These are phyloP conservation scores for Cassiopea xamachana DNA, from an alignment of 30 jellyfish, hydroid and myxozoan species.

Conservation along the genomic window DNA sequence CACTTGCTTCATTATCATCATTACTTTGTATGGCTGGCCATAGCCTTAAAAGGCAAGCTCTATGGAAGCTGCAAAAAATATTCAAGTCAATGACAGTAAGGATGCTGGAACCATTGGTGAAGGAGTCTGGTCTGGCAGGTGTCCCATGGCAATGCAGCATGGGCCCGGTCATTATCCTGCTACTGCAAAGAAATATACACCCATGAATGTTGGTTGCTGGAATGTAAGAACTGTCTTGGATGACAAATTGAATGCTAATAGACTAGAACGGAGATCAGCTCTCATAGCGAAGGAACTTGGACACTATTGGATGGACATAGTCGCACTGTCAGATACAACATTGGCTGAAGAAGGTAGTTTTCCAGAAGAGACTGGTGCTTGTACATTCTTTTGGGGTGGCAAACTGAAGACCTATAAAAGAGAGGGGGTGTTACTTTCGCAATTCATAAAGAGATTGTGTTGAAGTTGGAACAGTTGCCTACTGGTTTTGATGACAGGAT, in stretches of 20 bases:
- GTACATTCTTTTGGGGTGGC: slow-evolving; percentile 50
- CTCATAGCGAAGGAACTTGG: slow-evolving; percentile 32
- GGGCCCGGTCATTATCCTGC: neutral
- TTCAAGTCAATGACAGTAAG: neutral
- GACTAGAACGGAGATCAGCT: slow-evolving; percentile 53
- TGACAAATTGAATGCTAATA: neutral
- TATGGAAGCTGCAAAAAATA: neutral
- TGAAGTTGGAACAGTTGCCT: slow-evolving; percentile 4
- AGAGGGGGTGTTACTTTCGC: slow-evolving; percentile 40
- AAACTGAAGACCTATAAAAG: neutral
- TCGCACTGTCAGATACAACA: slow-evolving; percentile 38
- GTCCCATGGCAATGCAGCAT: neutral
- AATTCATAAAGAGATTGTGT: neutral
- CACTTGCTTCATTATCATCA: neutral
- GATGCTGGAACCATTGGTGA: neutral
- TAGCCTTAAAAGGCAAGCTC: neutral
- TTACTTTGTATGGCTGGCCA: neutral
- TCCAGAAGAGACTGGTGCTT: slow-evolving; percentile 4
- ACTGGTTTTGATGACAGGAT: slow-evolving; percentile 19
- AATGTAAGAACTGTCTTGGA: slow-evolving; percentile 48
- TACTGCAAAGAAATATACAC: neutral
- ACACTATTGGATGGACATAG: slow-evolving; percentile 23
- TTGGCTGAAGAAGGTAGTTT: slow-evolving; percentile 25
- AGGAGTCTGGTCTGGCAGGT: neutral
- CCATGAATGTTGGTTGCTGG: slow-evolving; percentile 41